phyloP scores from a whole-genome alignment of 1,140 invertebrate species.

The Contarinia nasturtii region DNA sequence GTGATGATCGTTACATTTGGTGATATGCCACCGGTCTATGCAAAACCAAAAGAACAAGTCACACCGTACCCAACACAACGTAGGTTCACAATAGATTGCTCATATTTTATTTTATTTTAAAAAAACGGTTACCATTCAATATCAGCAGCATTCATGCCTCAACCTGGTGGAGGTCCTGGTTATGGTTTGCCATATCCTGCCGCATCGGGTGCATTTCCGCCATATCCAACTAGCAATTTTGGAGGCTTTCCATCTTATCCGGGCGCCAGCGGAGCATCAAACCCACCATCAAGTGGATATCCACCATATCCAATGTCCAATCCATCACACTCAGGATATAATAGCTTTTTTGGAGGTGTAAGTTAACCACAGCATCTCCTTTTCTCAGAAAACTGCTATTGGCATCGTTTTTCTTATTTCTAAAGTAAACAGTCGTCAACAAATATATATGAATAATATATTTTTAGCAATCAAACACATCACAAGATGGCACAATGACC shows the following conservation, averaged over 20 bases:
- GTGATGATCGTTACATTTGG: constrained; percentile 87
- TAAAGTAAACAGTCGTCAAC: not conserved
- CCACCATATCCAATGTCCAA: constrained; percentile 24
- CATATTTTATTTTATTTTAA: no score
- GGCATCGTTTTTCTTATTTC: no score
- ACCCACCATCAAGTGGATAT: constrained; percentile 12
- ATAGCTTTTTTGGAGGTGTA: constrained; percentile 21
- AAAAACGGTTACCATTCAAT: not conserved
- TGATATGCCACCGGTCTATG: constrained; percentile 85
- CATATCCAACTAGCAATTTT: constrained; percentile 12
- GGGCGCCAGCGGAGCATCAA: constrained; percentile 7
- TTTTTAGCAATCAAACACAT: no score
- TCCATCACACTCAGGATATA: constrained; percentile 24
- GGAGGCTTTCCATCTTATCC: constrained; percentile 3
- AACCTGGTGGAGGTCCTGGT: constrained; percentile 26
- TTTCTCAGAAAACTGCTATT: no score
- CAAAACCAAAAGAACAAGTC: constrained; percentile 35
- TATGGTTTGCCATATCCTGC: constrained; percentile 21
- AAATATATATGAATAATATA: not conserved
- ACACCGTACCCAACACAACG: constrained; percentile 40
- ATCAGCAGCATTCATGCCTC: constrained; percentile 33
- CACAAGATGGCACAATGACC: constrained; percentile 32
- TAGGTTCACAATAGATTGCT: not conserved
- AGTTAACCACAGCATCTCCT: constrained; percentile 14
- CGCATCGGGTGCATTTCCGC: constrained; percentile 5